Base-by-base conservation (phyloP, 2,888 invertebrate genomes). In the Polyploca ridens region DNA sequence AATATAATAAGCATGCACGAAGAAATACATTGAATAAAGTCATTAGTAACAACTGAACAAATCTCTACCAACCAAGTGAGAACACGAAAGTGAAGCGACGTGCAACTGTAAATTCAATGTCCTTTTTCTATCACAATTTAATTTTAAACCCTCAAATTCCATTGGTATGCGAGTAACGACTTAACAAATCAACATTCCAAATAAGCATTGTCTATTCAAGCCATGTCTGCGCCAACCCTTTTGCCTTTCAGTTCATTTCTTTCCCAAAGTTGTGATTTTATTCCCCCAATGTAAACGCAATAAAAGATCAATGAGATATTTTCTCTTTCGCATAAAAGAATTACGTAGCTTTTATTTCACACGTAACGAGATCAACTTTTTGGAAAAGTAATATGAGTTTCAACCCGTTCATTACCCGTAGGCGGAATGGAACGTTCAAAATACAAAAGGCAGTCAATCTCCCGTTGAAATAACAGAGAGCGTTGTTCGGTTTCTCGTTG, bases 201-300 rank as follows among this genome's bases (percentile, higher is more conserved):
- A 77, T 78, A 70, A 73, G 74, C 79, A 84, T 86, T 90, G 79
- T 81, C 78, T 79, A 91, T 91, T 90, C 91, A 46, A 66, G 66
- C 70, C 87, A 74, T 86, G 91, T 87, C 67, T 69, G 66, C 64
- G 65, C 70, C 84, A 91, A 91, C 91, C 92, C 91, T 91, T 91
- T 87, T 84, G 80, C 78, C 81, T 85, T 84, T 81, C 88, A 85
- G 87, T 89, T 90, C 90, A 90, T 90, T 90, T 90, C 90, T 85
- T 87, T 77, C 69, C 77, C 75, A 78, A 82, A 86, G 83, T 87
- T 86, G 84, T 86, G 89, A 89, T 91, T 92, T 89, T 81, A 84
- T 87, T 88, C 84, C 83, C 82, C 80, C 71, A 70, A 74, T 77
- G 77, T 75, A 81, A 86, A 89, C 74, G 82, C 81, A 88, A 88